These are phyloP conservation scores for Perdita meconis DNA, from an alignment of 2,888 invertebrate genomes.

Conservation along the genomic window DNA sequence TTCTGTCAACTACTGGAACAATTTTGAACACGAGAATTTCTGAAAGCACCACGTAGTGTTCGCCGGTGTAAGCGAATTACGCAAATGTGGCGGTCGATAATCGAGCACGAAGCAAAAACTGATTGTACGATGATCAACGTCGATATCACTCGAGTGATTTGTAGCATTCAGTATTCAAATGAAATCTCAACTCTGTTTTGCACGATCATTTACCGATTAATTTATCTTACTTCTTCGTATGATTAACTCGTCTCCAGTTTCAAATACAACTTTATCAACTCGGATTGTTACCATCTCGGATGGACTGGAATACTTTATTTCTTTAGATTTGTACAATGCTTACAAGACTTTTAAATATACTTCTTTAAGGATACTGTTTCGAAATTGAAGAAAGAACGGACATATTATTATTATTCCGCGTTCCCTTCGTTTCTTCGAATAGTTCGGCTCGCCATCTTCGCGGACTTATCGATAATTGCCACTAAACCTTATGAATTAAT, in stretches of 20 bases:
- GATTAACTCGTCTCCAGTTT: no score
- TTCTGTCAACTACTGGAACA: background rate
- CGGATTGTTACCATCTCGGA: no score
- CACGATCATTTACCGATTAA: no score
- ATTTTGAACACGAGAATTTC: slow-evolving; percentile 30
- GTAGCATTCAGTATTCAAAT: no score
- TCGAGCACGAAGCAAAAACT: slow-evolving; percentile 3
- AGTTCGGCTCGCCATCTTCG: background rate
- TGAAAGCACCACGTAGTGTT: background rate
- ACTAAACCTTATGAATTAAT: slow-evolving; percentile 47
- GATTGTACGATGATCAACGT: slow-evolving; percentile 12
- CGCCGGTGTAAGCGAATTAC: background rate
- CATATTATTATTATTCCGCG: background rate
- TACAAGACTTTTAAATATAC: slow-evolving; percentile 62
- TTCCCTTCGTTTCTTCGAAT: slow-evolving; percentile 6
- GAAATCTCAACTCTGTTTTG: no score
- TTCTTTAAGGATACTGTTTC: slow-evolving; percentile 26
- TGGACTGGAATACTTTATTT: slow-evolving; percentile 66
- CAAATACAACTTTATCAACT: no score
- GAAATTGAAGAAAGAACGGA: background rate
- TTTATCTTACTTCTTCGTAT: no score
- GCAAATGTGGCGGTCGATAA: slow-evolving; percentile 35
- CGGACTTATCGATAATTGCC: slow-evolving; percentile 36
- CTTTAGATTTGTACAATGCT: slow-evolving; percentile 70
- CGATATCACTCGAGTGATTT: background rate